Evolutionary conservation across 1,140 invertebrate genomes (phyloP), one percentile per base, ranked within the genome.

Genomic region (Sycophaga agraensis): DNA sequence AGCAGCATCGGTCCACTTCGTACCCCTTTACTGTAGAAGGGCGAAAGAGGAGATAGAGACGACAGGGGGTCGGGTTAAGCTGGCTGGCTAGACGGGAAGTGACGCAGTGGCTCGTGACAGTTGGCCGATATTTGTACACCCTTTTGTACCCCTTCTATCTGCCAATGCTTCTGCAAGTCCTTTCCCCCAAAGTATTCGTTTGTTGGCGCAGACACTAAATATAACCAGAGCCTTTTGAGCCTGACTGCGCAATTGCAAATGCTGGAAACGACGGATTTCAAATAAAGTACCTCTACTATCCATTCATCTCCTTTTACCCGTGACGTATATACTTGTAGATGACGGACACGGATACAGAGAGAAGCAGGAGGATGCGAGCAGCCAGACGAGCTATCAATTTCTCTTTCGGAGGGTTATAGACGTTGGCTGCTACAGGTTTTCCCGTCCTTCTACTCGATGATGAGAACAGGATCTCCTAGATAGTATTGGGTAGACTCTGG

Each of bases 101-200:
- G n/a, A n/a, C 50, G 14, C 55, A 63, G 49, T 59, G 45, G 45
- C 45, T 51, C 53, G 53, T 63, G 68, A 66, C 66, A 70, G 69
- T 68, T 68, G 69, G 66, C 60, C 67, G 68, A 69, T 66, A 69
- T 66, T 68, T 65, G 59, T 68, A 74, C 70, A 67, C 70, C 69
- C 67, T 78, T 50, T 77, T 76, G 73, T 73, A 16, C 9, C 24
- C 21, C 12, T 53, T 17, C 6, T 59, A 40, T 19, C 59, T 48
- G 46, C 22, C 40, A 34, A 59, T 51, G 48, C 56, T 46, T 60
- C 40, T 55, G 56, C 50, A 43, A 42, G 34, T 42, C 50, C 51
- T 40, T 51, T 26, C 37, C 39, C 17, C 22, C 35, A 49, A 55
- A 37, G 53, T 55, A 57, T 57, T 55, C 50, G 43, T 46, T 60